A percentile compares a stretch with the other conserved stretches of the same genome.
Conservation (phyloP, 1,140 invertebrate genomes). For the Drosophila trapezifrons region DNA sequence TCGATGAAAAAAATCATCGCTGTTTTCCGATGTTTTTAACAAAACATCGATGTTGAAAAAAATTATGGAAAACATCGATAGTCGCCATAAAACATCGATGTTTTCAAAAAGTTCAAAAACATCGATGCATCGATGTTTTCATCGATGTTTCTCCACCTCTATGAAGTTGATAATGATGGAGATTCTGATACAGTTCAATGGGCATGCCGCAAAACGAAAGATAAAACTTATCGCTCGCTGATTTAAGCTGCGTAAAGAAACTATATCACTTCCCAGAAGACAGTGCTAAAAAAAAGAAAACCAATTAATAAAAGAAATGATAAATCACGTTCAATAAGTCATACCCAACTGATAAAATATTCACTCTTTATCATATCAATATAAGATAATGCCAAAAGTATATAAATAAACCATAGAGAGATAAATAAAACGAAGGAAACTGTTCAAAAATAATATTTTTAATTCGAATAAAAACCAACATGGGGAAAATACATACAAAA, state of each 20-base stretch:
- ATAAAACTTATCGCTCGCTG: conserved; percentile 25
- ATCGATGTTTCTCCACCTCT: too few species aligned
- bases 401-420: background rate
- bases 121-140: too few species aligned
- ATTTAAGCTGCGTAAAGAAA: conserved; percentile 17
- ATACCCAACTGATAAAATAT: conserved; percentile 34
- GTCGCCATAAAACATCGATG: too few species aligned
- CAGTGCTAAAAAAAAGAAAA: conserved; percentile 21
- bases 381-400: background rate
- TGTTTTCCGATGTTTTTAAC: too few species aligned
- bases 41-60: too few species aligned
- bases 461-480: conserved; percentile 72
- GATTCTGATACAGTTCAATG: conserved; percentile 35
- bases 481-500: conserved; percentile 65
- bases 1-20: too few species aligned
- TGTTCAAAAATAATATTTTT: conserved; percentile 54
- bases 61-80: too few species aligned
- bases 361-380: conserved; percentile 9
- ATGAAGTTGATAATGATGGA: conserved; percentile 20
- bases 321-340: conserved; percentile 30
- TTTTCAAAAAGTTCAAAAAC: too few species aligned
- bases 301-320: conserved; percentile 14
- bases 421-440: background rate
- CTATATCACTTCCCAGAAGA: conserved; percentile 19
- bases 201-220: conserved; percentile 30